These are phyloP conservation scores for Thomomys bottae DNA, from an alignment of 2,113 vertebrate species.

Conservation along the genomic window DNA sequence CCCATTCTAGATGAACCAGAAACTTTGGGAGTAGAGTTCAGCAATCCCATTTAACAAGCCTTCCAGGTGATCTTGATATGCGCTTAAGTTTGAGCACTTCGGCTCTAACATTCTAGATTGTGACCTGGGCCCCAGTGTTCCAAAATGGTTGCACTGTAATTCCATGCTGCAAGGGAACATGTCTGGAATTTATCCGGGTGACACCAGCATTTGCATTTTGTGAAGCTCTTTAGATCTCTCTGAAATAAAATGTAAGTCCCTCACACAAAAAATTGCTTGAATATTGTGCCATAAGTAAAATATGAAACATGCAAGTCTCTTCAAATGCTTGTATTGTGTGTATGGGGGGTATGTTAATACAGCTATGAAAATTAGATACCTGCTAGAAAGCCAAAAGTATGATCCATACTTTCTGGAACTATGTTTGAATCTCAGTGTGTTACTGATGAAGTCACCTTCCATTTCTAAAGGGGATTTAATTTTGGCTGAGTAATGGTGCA, in stretches of 20 bases:
- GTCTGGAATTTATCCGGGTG: constrained; percentile 6
- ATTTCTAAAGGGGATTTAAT: constrained; percentile 57
- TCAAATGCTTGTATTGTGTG: constrained; percentile 35
- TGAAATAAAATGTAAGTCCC: constrained; percentile 23
- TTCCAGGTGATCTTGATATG: neutral
- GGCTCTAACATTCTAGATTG: neutral
- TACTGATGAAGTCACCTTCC: constrained; percentile 64
- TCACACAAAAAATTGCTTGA: constrained; percentile 3
- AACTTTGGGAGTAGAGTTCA: neutral
- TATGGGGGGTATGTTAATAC: constrained; percentile 40
- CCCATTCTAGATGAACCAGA: neutral
- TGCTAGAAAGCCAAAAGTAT: neutral
- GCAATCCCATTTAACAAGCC: neutral
- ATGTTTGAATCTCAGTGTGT: constrained; percentile 50
- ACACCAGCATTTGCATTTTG: constrained; percentile 11
- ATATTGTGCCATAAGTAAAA: no score
- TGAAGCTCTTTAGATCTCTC: neutral
- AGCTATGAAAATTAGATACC: constrained; percentile 45
- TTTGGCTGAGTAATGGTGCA: neutral
- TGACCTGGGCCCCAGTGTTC: neutral
- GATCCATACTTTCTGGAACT: constrained; percentile 53
- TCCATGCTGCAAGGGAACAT: constrained; percentile 9
- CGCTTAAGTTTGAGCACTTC: neutral
- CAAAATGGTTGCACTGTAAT: neutral
- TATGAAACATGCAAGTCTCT: constrained; percentile 28